Evolutionary conservation across 92 coral and sea anemone species (phyloP).

Genomic region (Parazoanthus darwini): DNA sequence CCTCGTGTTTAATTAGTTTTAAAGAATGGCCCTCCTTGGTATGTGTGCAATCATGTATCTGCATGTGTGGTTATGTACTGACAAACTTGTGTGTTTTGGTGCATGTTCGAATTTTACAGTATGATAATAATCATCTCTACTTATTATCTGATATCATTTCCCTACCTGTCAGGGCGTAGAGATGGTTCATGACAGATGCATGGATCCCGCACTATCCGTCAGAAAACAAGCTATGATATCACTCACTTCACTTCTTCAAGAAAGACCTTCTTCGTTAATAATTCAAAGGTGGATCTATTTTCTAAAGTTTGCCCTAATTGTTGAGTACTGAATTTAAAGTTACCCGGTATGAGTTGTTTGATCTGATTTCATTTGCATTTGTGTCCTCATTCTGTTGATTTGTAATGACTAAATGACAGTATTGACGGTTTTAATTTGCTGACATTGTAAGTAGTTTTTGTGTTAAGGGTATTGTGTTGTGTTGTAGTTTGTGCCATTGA

Average conservation of each 20-base stretch:
- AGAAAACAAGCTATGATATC: slow-evolving; percentile 94
- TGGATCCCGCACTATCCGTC: slow-evolving; percentile 95
- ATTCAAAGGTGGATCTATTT: slow-evolving; percentile 69
- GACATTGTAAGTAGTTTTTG: too few relatives aligned
- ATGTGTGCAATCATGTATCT: too few relatives aligned
- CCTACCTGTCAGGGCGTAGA: slow-evolving; percentile 66
- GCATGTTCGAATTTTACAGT: too few relatives aligned
- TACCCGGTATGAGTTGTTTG: neutral
- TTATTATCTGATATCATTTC: neutral
- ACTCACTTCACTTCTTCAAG: slow-evolving; percentile 79
- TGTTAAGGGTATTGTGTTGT: neutral
- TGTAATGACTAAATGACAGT: too few relatives aligned
- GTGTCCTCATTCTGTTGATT: too few relatives aligned
- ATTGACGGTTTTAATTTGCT: too few relatives aligned
- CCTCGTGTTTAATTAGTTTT: too few relatives aligned
- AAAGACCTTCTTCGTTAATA: slow-evolving; percentile 63
- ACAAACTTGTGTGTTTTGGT: too few relatives aligned
- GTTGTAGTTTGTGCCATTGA: neutral
- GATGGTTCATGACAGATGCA: slow-evolving; percentile 88
- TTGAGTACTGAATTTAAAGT: neutral
- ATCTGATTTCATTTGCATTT: too few relatives aligned
- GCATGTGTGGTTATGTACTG: too few relatives aligned
- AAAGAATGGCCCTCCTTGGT: too few relatives aligned
- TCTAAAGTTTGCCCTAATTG: neutral
- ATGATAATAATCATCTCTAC: neutral